These are phyloP conservation scores for Megaceryle alcyon DNA, from an alignment of 2,797 vertebrate species.

Conservation along the genomic window DNA sequence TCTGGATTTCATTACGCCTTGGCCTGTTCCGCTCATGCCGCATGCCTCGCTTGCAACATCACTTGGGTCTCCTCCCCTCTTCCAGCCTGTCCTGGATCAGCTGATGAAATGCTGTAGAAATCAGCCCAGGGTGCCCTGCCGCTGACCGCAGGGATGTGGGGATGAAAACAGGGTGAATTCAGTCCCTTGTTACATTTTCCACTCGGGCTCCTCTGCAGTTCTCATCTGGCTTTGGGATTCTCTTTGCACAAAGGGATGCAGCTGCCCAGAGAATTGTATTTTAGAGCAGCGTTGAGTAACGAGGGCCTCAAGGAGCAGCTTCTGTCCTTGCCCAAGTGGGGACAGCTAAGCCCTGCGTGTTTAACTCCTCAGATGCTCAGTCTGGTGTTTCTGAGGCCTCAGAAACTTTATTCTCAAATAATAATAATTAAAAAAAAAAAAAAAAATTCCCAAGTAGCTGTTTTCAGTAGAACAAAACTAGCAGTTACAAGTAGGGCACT, in stretches of 20 bases:
- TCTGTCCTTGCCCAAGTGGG: not conserved
- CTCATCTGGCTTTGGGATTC: not conserved
- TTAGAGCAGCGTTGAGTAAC: slow-evolving; percentile 29
- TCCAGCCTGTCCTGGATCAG: slow-evolving; percentile 38
- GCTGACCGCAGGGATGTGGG: not conserved
- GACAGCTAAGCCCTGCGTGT: not conserved
- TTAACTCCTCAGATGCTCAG: not conserved
- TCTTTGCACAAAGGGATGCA: slow-evolving; percentile 21
- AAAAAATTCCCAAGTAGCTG: not conserved
- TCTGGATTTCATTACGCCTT: slow-evolving; percentile 59
- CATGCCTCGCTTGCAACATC: slow-evolving; percentile 49
- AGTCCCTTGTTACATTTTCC: not conserved
- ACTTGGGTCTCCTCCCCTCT: not conserved
- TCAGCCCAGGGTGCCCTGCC: not conserved
- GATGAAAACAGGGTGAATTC: not conserved
- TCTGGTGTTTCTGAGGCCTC: not conserved
- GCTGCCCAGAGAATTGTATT: slow-evolving; percentile 17
- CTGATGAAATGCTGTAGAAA: slow-evolving; percentile 12
- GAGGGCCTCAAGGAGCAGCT: slow-evolving; percentile 19
- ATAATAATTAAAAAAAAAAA: not conserved
- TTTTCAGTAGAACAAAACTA: not conserved
- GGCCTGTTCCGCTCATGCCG: slow-evolving; percentile 3
- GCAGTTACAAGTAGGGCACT: not conserved
- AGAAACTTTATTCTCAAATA: not conserved
- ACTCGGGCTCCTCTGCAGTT: not conserved